phyloP scores from a whole-genome alignment of 2,888 invertebrate species.

The Standfussiana lucernea region DNA sequence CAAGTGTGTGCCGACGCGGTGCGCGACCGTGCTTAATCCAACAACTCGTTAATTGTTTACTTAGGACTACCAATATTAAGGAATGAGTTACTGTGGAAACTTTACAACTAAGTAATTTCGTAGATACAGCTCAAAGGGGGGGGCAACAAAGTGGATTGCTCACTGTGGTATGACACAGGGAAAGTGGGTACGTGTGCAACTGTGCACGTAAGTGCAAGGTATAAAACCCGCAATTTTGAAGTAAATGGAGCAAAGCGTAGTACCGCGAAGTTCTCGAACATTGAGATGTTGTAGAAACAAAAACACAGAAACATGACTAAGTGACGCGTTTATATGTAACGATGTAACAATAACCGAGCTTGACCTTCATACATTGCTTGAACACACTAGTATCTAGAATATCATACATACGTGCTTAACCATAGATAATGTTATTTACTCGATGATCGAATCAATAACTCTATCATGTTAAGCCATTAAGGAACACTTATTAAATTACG shows the following conservation, averaged over 20 bases:
- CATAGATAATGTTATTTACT: slow-evolving; percentile 58
- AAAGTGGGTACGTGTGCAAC: slow-evolving; percentile 75
- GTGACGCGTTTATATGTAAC: slow-evolving; percentile 66
- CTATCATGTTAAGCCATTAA: slow-evolving; percentile 42
- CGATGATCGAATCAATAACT: slow-evolving; percentile 65
- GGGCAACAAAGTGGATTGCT: slow-evolving; percentile 65
- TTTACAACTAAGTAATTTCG: slow-evolving; percentile 4
- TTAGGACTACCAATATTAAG: slow-evolving; percentile 44
- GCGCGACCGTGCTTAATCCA: slow-evolving; percentile 36
- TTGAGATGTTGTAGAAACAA: slow-evolving; percentile 53
- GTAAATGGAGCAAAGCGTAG: slow-evolving; percentile 81
- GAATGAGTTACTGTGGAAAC: slow-evolving; percentile 26
- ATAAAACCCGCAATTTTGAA: slow-evolving; percentile 78
- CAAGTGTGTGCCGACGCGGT: slow-evolving; percentile 32
- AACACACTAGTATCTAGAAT: slow-evolving; percentile 77
- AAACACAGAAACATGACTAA: slow-evolving; percentile 51
- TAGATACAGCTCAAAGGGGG: slow-evolving; percentile 29
- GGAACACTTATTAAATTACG: slow-evolving; percentile 63
- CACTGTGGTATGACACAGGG: slow-evolving; percentile 72
- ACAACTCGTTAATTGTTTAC: slow-evolving; percentile 48
- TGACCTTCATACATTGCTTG: slow-evolving; percentile 81
- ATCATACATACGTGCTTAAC: slow-evolving; percentile 61
- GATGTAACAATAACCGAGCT: slow-evolving; percentile 77
- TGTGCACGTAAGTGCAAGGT: slow-evolving; percentile 75
- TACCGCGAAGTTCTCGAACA: slow-evolving; percentile 72